phyloP scores from a whole-genome alignment of 2,888 invertebrate genomes.

The Leptinotarsa peninsularis region DNA sequence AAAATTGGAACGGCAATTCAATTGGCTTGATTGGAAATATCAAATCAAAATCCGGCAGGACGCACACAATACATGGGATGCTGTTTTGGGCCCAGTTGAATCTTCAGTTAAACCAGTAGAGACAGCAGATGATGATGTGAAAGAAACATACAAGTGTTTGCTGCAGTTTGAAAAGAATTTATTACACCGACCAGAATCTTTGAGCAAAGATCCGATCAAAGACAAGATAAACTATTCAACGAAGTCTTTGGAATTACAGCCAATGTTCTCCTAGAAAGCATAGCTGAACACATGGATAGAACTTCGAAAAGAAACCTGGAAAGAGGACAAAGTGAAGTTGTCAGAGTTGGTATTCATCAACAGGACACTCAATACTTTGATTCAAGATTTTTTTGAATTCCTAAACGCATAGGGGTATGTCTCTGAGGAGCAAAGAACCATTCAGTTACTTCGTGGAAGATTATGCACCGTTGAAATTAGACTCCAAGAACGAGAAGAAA shows the following conservation, averaged over 20 bases:
- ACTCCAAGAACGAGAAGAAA: neutral
- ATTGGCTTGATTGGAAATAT: no score
- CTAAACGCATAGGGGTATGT: conserved; percentile 23
- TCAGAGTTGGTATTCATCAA: conserved; percentile 10
- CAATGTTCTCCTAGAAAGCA: conserved; percentile 7
- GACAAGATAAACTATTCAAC: conserved; percentile 4
- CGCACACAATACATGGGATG: neutral
- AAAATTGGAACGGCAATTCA: no score
- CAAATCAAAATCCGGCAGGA: no score
- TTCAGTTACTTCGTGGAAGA: conserved; percentile 1
- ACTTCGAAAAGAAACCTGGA: neutral
- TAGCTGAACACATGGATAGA: conserved; percentile 17
- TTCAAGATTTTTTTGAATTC: conserved; percentile 21
- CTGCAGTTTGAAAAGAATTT: conserved; percentile 8
- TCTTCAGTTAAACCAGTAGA: neutral
- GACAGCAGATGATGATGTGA: neutral
- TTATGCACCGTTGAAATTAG: neutral
- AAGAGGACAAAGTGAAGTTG: conserved; percentile 1
- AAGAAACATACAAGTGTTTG: neutral
- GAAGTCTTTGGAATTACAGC: conserved; percentile 7
- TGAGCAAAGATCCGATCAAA: conserved; percentile 9
- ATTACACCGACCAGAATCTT: conserved; percentile 5
- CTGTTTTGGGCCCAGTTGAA: neutral
- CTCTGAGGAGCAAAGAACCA: conserved; percentile 2
- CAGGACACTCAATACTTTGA: conserved; percentile 23